Base-by-base conservation (phyloP, 2,113 vertebrate genomes). In the Holacanthus passer region DNA sequence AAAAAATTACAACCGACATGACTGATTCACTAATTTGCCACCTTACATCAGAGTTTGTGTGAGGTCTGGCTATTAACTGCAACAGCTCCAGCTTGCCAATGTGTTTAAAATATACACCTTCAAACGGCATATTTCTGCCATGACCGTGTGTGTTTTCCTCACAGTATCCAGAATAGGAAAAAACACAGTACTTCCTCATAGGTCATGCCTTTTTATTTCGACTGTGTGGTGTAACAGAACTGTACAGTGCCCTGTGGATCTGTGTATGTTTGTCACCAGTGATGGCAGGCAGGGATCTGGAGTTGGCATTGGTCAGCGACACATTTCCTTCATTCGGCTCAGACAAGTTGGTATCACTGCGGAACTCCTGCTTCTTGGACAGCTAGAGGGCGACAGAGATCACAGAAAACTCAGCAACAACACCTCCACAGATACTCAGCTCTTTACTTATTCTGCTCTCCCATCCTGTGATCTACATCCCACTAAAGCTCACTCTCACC, bases 261-360 rank as follows among this genome's bases (percentile, higher is more conserved):
- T 82, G 24, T 52, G 60, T 58, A 5, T 79, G 47, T 62, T 9
- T 67, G 1, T 64, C 88, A 98, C 98, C 98, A 95, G 98, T 94
- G 53, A 99, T 99, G 22, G 97, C 95, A 64, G 98, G 98, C 94
- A 99, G 95, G 1, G 97, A 99, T 79, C 96, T 97, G 74, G 98
- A 99, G 92, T 96, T 96, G 82, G 90, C 90, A 14, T 19, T 90
- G 48, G 91, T 91, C 83, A 95, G 55, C 5, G 7, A 19, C 47
- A 86, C 74, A 2, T 74, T 82, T 83, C 94, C 95, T 37, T 95
- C 95, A 70, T 94, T 97, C 70, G 97, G 95, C 50, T 98, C 98
- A 3, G 96, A 96, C 77, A 99, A 92, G 93, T 99, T 99, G 91
- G 98, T 99, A 91, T 99, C 98, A 82, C 98, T 99, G 95, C 97